These are phyloP conservation scores for Spongia lamella DNA, from an alignment of 37 sponge, comb jelly and placozoan genomes.

Conservation along the genomic window DNA sequence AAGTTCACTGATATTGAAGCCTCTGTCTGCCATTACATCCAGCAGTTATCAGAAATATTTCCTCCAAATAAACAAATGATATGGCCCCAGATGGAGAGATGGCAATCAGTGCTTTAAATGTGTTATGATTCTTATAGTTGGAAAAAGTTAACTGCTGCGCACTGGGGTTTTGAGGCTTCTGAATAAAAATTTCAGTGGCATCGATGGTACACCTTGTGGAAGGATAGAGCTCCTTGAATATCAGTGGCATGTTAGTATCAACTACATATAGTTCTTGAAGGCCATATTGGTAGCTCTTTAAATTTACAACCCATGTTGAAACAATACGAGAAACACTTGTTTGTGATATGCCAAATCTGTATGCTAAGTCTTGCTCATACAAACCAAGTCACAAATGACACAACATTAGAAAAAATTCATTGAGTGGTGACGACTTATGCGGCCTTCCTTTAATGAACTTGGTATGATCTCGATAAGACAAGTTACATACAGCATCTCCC, in stretches of 20 bases:
- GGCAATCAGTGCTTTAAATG: slow-evolving; percentile 53
- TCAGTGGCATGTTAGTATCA: neutral
- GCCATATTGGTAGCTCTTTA: neutral
- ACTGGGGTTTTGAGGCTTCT: slow-evolving; percentile 10
- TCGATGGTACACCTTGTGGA: slow-evolving; percentile 8
- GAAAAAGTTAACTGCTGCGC: slow-evolving; percentile 47
- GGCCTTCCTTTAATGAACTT: neutral
- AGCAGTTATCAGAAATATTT: slow-evolving; percentile 38
- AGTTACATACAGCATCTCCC: neutral
- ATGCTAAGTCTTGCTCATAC: neutral
- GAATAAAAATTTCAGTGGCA: slow-evolving; percentile 62
- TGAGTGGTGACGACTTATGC: neutral
- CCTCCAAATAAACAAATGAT: slow-evolving; percentile 57
- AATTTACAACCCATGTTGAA: neutral
- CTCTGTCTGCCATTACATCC: slow-evolving; percentile 68
- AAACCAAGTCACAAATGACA: neutral
- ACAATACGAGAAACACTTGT: neutral
- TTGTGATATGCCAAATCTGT: slow-evolving; percentile 1
- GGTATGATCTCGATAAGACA: neutral
- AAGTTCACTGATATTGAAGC: slow-evolving; percentile 34
- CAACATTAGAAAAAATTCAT: slow-evolving; percentile 1
- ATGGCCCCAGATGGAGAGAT: slow-evolving; percentile 48
- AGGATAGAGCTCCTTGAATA: slow-evolving; percentile 8
- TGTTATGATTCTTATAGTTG: slow-evolving; percentile 49
- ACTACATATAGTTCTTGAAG: neutral